These are phyloP conservation scores for Erebia palarica DNA, from an alignment of 2,888 invertebrate species.

Conservation along the genomic window DNA sequence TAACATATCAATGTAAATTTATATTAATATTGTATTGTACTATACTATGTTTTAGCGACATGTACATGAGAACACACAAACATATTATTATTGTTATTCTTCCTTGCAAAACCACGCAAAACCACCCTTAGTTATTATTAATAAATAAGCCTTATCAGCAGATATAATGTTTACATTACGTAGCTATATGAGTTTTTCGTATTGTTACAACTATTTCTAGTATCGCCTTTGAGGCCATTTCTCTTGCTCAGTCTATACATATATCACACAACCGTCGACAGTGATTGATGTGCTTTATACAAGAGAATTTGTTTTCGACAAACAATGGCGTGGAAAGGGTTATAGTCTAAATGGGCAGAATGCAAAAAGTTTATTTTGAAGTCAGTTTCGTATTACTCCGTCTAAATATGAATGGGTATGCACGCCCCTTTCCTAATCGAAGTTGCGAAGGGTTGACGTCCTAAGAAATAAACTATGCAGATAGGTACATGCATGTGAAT, in stretches of 20 bases:
- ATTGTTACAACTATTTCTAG: slow-evolving; percentile 20
- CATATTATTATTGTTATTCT: no score
- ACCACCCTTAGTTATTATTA: background rate
- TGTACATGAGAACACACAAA: no score
- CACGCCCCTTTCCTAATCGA: no score
- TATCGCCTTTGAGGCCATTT: slow-evolving; percentile 20
- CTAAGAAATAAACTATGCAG: no score
- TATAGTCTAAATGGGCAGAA: slow-evolving; percentile 11
- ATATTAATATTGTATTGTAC: no score
- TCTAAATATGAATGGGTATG: no score
- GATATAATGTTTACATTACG: background rate
- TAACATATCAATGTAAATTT: no score
- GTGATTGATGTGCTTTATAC: slow-evolving; percentile 24
- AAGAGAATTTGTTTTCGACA: slow-evolving; percentile 21
- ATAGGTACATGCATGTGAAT: no score
- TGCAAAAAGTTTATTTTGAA: slow-evolving; percentile 15
- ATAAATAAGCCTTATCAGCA: background rate
- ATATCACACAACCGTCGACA: slow-evolving; percentile 26
- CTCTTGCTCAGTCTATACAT: slow-evolving; percentile 21
- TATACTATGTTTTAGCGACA: no score
- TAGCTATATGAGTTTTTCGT: slow-evolving; percentile 11
- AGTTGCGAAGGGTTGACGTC: no score
- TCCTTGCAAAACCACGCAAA: background rate
- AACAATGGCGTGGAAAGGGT: slow-evolving; percentile 19
- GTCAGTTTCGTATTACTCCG: background rate